Conservation (phyloP, 2,888 invertebrate genomes). For the Lasioglossum leucozonium region DNA sequence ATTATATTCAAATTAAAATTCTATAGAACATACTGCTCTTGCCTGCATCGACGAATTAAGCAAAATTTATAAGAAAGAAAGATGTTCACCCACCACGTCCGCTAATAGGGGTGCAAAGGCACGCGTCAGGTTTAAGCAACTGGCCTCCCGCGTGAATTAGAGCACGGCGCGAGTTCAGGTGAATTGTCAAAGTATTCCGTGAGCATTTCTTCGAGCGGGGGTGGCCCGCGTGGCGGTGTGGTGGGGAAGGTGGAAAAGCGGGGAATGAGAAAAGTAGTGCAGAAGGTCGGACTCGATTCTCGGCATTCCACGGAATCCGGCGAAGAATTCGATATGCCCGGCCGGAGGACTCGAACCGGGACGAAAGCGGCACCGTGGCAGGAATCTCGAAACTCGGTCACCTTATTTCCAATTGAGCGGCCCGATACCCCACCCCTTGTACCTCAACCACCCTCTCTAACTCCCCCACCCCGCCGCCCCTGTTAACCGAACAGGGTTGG, state of each 20-base stretch:
- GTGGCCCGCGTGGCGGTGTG: background rate
- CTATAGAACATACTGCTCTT: too few species aligned
- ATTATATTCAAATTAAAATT: background rate
- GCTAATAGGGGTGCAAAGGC: background rate
- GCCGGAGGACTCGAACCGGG: slow-evolving; percentile 35
- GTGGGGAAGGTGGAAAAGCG: too few species aligned
- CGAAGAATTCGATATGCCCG: slow-evolving; percentile 57
- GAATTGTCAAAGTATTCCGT: slow-evolving; percentile 40
- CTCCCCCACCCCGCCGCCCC: background rate
- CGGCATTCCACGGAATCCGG: slow-evolving; percentile 52
- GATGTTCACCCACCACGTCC: background rate
- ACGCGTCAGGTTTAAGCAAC: background rate
- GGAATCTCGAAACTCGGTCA: slow-evolving; percentile 72
- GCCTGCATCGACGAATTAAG: too few species aligned
- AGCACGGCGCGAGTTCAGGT: slow-evolving; percentile 9
- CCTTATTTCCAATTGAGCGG: slow-evolving; percentile 73
- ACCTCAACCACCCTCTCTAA: background rate
- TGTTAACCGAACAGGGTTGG: background rate
- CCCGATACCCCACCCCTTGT: background rate
- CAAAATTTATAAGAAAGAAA: background rate
- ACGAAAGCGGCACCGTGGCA: slow-evolving; percentile 19
- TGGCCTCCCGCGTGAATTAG: slow-evolving; percentile 27
- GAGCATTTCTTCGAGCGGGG: slow-evolving; percentile 41
- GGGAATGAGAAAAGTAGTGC: slow-evolving; percentile 22
- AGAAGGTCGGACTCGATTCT: slow-evolving; percentile 34